Base-by-base conservation (phyloP, 2,797 vertebrate genomes). In the Hipposideros larvatus region DNA sequence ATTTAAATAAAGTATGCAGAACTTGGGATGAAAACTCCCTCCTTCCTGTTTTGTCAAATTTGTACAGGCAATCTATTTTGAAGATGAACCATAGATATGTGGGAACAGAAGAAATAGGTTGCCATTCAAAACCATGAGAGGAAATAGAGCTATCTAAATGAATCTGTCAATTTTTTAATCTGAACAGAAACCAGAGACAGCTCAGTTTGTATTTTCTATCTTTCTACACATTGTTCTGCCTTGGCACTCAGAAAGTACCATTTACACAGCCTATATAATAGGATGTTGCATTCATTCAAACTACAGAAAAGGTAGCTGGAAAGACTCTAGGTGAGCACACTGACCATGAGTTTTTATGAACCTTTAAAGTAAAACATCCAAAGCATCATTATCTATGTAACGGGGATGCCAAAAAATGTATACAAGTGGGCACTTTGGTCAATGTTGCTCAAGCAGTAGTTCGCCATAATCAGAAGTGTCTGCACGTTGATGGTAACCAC, bases 201-300 rank as follows among this genome's bases (percentile, higher is more conserved):
- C 22, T 82, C 92, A 92, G 77, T 97, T 65, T 80, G 37, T 80
- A 66, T 68, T 84, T 79, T 94, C n/a, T 66, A 16, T 61, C 66
- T 86, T 95, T 77, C 48, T 19, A 78, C 5, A 70, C 7, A 71
- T 14, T 90, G 26, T 85, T 85, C 37, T 90, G 46, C 26, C 34
- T 9, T 34, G 59, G 57, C 34, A 92, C 41, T 91, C 21, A 75
- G 90, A 65, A 95, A 92, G 21, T 80, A 59, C 31, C 41, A 74
- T 66, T 37, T 78, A 53, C 53, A 80, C 19, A 75, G 41, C 7
- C 21, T 48, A 0, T 61, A 59, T 41, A 82, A 73, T 14, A 8
- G 13, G 31, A 86, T 46, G 34, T 16, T 68, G 14, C 31, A 92
- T 57, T 85, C 82, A 71, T 73, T 73, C 31, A 31, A 95, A 63